These are phyloP conservation scores for Trachelus iudaicus DNA, from an alignment of 2,888 invertebrate species.

Conservation along the genomic window DNA sequence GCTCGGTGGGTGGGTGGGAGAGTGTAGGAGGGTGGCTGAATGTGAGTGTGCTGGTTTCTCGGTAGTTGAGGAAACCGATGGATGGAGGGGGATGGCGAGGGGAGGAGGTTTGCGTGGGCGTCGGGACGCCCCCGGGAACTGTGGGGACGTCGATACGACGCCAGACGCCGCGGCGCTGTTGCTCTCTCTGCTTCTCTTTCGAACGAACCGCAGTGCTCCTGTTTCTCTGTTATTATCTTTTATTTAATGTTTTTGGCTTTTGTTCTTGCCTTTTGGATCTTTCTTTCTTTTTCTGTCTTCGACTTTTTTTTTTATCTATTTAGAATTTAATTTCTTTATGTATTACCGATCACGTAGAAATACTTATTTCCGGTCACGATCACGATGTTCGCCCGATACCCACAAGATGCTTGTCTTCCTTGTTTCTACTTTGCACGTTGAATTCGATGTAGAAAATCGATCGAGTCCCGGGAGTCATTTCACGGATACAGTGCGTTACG, in stretches of 20 bases:
- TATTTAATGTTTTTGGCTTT: not conserved
- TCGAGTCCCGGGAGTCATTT: not conserved
- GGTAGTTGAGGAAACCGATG: not conserved
- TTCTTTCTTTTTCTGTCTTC: not conserved
- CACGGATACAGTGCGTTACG: not conserved
- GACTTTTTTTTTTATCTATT: not conserved
- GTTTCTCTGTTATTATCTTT: too few species aligned
- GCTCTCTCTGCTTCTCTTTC: not conserved
- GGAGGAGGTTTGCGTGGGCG: conserved; percentile 16
- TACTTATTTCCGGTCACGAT: not conserved
- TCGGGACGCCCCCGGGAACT: conserved; percentile 6
- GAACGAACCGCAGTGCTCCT: not conserved
- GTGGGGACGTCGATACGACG: conserved; percentile 19
- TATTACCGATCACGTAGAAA: not conserved
- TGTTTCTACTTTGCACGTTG: not conserved
- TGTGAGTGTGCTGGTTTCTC: not conserved
- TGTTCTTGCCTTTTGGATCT: not conserved
- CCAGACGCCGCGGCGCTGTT: conserved; percentile 27
- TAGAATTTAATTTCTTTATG: not conserved
- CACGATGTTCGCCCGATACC: not conserved
- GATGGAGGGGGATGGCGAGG: not conserved
- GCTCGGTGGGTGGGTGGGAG: not conserved
- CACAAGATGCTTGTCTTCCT: not conserved
- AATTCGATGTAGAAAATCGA: not conserved
- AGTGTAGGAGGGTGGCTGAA: not conserved